Conservation (phyloP, 1,140 invertebrate genomes). For the Planococcus citri region DNA sequence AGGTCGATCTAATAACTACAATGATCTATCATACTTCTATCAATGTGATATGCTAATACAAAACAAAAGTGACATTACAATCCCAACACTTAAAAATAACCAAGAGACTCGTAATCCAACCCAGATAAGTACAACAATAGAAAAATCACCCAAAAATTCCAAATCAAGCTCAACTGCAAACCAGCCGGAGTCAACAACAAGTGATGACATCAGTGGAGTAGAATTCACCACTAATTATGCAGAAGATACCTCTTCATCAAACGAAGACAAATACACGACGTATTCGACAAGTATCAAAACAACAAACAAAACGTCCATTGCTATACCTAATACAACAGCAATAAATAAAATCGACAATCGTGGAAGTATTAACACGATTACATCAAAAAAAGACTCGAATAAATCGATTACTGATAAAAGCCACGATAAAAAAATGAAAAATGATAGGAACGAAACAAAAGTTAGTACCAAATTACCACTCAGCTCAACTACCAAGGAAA, state of each 20-base stretch:
- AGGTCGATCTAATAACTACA: background rate
- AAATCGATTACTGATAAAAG: background rate
- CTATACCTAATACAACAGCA: background rate
- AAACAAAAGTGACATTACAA: background rate
- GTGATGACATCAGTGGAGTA: background rate
- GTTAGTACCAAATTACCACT: too few species aligned
- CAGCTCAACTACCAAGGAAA: background rate
- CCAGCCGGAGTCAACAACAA: background rate
- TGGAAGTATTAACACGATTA: background rate
- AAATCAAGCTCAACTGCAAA: background rate
- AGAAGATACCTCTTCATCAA: background rate
- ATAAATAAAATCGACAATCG: background rate
- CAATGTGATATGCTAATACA: background rate
- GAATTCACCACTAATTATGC: background rate
- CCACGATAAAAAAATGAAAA: background rate
- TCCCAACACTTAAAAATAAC: background rate
- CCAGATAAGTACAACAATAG: background rate
- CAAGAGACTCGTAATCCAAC: background rate
- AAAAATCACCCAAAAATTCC: background rate
- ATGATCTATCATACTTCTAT: background rate
- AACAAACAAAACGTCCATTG: background rate
- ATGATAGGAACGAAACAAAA: too few species aligned
- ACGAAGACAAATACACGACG: background rate
- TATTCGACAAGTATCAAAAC: background rate
- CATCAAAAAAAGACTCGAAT: background rate